Evolutionary conservation across 2,888 invertebrate species (phyloP), one percentile per base, ranked within the genome.

Genomic region (Glyphotaelius pellucidus): DNA sequence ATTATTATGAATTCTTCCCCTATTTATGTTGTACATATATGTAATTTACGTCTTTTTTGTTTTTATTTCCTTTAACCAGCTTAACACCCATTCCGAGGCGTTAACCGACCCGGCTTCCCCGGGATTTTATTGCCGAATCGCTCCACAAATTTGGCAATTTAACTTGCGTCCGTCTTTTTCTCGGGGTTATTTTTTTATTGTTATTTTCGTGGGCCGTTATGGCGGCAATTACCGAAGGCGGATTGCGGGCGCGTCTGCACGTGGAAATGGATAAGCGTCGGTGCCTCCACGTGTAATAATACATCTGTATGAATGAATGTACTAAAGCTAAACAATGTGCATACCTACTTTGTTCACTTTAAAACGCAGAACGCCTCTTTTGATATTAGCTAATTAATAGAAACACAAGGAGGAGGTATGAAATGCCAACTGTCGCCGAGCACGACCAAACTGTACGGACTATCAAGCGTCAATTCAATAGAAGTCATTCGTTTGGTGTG

Each of bases 171-270:
- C 88, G 88, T 42, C 52, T 88, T 19, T 19, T 88, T 31, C 25
- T 88, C 32, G 19, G 67, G 30, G 30, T 86, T 47, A n/a, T 86
- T 32, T 87, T 87, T 87, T 87, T 87, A 52, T 87, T 88, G 52
- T 52, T 88, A 88, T 88, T 88, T 88, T 67, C 67, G 3, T 19
- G 25, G 25, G 30, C 88, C 31, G 88, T 88, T 88, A 88, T 88
- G 15, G 67, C 67, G 30, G 88, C 88, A 88, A 88, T 88, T 67
- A 67, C 88, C 5, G 19, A 31, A 86, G 25, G 38, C 47, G 47
- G 47, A 86, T 83, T 35, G 32, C 83, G 30, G 42, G 86, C 86
- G 42, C 30, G 47, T 86, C 25, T 81, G 19, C 32, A 81, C 81
- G 81, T 81, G 81, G 32, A 83, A 32, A 32, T n/a, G 83, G 25